These are phyloP conservation scores for Microctenopoma steveboyesi DNA, from an alignment of 2,797 vertebrate genomes.

Conservation along the genomic window DNA sequence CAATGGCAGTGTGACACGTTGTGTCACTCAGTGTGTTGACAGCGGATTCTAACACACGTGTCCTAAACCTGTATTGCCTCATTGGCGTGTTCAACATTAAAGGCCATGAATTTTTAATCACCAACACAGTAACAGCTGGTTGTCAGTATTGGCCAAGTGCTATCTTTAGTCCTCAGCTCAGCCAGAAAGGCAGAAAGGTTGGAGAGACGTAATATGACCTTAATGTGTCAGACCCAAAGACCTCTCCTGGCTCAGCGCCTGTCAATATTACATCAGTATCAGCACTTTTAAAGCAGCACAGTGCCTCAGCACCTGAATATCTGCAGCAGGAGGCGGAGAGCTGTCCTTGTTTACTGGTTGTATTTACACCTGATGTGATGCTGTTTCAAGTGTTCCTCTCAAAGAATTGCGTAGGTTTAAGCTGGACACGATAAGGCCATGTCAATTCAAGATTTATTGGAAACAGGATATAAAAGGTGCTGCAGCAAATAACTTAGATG, in stretches of 20 bases:
- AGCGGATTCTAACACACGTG: conserved; percentile 1
- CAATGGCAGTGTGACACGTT: not conserved
- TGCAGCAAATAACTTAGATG: conserved; percentile 41
- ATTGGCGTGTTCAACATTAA: conserved; percentile 79
- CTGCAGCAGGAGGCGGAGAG: conserved; percentile 22
- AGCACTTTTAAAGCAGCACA: conserved; percentile 67
- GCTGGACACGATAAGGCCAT: conserved; percentile 48
- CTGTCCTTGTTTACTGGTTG: conserved; percentile 27
- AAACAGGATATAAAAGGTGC: conserved; percentile 51
- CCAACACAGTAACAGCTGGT: conserved; percentile 47
- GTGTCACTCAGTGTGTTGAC: not conserved
- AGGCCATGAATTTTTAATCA: conserved; percentile 79
- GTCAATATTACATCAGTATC: conserved; percentile 77
- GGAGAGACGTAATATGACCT: conserved; percentile 77
- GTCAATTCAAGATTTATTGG: conserved; percentile 67
- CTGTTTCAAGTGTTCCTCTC: conserved; percentile 35
- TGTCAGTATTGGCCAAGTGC: conserved; percentile 47
- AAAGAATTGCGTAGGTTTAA: conserved; percentile 18
- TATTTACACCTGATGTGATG: conserved; percentile 8
- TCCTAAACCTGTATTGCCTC: conserved; percentile 18
- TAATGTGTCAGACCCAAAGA: conserved; percentile 78
- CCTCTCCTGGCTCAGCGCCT: conserved; percentile 68
- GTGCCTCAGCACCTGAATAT: conserved; percentile 36
- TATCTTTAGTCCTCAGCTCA: conserved; percentile 70
- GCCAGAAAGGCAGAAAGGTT: conserved; percentile 53